Evolutionary conservation across 1,140 invertebrate species (phyloP).

Genomic region (Achatina immaculata): DNA sequence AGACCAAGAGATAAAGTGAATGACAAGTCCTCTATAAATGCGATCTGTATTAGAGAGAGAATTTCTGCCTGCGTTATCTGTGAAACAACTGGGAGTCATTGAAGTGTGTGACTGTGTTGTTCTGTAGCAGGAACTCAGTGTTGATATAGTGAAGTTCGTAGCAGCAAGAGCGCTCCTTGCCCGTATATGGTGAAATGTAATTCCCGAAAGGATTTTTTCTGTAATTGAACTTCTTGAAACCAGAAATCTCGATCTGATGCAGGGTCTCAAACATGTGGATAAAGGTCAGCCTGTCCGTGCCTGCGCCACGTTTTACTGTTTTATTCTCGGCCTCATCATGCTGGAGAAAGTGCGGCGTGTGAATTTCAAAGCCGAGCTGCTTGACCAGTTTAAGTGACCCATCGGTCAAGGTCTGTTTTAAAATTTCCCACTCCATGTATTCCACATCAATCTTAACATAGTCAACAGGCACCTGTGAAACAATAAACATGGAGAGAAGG

Average conservation of each 20-base stretch:
- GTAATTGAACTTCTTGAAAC: conserved; percentile 56
- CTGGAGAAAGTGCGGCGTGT: conserved; percentile 22
- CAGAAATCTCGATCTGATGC: conserved; percentile 42
- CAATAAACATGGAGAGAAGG: no score
- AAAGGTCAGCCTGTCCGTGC: conserved; percentile 44
- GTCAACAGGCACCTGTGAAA: conserved; percentile 31
- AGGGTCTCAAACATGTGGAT: conserved; percentile 52
- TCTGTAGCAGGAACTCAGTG: conserved; percentile 50
- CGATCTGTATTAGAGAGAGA: no score
- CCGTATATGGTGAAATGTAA: conserved; percentile 43
- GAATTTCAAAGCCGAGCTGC: conserved; percentile 58
- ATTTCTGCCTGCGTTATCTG: conserved; percentile 22
- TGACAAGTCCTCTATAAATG: no score
- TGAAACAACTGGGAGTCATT: conserved; percentile 45
- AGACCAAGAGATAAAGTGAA: no score
- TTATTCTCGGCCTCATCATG: neutral
- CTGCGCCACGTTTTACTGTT: neutral
- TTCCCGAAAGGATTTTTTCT: conserved; percentile 56
- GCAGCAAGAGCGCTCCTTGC: conserved; percentile 48
- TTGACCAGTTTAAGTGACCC: conserved; percentile 50
- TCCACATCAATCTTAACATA: conserved; percentile 61
- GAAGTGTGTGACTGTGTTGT: conserved; percentile 43
- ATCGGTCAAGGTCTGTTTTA: conserved; percentile 45
- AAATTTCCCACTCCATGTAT: conserved; percentile 52
- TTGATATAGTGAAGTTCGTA: conserved; percentile 59